Evolutionary conservation across 2,113 vertebrate genomes (phyloP), one percentile per base, ranked within the genome.

Genomic region (Pterocles orientalis): DNA sequence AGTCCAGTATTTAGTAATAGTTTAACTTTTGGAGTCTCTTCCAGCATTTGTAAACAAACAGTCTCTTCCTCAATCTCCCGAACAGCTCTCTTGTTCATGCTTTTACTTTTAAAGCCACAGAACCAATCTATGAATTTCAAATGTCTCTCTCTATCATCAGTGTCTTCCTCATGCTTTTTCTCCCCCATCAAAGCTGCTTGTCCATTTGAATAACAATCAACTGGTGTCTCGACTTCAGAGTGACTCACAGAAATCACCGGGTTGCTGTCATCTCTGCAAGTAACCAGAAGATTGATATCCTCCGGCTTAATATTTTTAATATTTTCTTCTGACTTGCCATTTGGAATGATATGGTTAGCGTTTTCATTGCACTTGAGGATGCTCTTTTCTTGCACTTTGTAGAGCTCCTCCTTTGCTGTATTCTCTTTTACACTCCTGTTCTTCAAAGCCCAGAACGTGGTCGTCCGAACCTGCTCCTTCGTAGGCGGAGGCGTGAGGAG

Each of bases 401-500:
- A 98, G 1, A 92, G 97, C 26, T 98, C 98, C 75, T 78, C 97
- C 7, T 81, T 88, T 80, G 94, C 80, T 28, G 97, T 16, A 6
- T 26, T 23, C 95, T 98, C 97, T 64, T 97, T 94, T 26, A 31
- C 80, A 23, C 97, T 81, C 28, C 98, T 82, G 48, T 94, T 96
- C 91, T 94, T 98, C 66, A 99, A 95, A 1, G 99, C 99, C 99
- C 99, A 99, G 83, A 99, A 81, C 7, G 99, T 99, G 73, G 99
- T 99, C 8, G 98, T 99, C 45, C 97, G 90, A 23, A 99, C 93
- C 94, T 98, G 99, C 45, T 99, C 98, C 62, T 98, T 98, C 3
- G 98, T 98, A 61, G 99, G 99, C 8, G 99, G 98, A n/a, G 98
- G 72, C 0, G 99, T 99, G 76, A 98, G 98, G 18, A 99, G 98